Evolutionary conservation across 2,797 vertebrate genomes (phyloP), one percentile per base, ranked within the genome.

Genomic region (Molossus molossus): DNA sequence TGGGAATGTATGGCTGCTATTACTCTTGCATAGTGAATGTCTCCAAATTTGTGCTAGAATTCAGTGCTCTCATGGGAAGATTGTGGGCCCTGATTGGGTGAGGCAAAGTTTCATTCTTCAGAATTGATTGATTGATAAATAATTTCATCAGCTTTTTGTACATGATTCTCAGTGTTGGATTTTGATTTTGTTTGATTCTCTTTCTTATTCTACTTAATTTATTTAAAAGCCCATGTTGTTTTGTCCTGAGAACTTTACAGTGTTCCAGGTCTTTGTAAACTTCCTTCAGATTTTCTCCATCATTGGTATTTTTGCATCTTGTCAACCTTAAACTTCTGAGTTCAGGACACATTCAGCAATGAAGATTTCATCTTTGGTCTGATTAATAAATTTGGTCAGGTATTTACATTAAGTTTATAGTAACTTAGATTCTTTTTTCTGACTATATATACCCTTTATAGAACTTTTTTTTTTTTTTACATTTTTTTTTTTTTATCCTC

Each of bases 311-410:
- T 21, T 70, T 81, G 11, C 13, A 18, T 86, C 33, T 76, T 83
- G 33, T 91, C 57, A 93, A 6, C 20, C 13, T 91, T 64, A 29
- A 62, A 33, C 25, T 6, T 64, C 12, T 77, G 29, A 79, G 11
- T 7, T 76, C 50, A 55, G 9, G 11, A 79, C 9, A 40, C 6
- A 20, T 67, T 87, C 17, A 89, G 60, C 20, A 21, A 33, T 13
- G 25, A 83, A 40, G 20, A 53, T 72, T 87, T 91, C 79, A 21
- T 27, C n/a, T 94, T 82, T 96, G 65, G 25, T 81, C 60, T 55
- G 6, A 67, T 76, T 73, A 70, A 87, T 67, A 75, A 9, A 77
- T 50, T 80, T 91, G 18, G 23, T 33, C 20, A 50, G 15, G 20
- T 72, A 15, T 7, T 86, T 40, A 77, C n/a, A 48, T 33, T 86